Base-by-base conservation (phyloP, 1,140 invertebrate genomes). In the Pachypsylla venusta region DNA sequence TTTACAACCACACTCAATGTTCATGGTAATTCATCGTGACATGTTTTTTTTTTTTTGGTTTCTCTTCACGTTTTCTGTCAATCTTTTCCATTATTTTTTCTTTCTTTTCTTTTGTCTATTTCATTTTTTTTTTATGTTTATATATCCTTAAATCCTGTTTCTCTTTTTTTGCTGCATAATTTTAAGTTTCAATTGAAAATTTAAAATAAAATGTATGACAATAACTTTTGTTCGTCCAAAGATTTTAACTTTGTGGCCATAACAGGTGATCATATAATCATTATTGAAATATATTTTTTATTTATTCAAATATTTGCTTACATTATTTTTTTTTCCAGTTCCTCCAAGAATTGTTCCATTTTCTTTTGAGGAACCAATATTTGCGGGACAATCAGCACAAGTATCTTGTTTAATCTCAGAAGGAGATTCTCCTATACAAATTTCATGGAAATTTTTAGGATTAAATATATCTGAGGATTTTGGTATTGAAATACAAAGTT, bases 331-430 rank as follows among this genome's bases (percentile, higher is more conserved):
- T 25, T 63, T 56, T 54, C 60, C 68, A 76, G 75, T 75, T 60
- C 70, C 71, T 19, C 75, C 75, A 28, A 64, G 69, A 61, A 74
- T 77, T 24, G 66, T 68, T 24, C 73, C 74, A 30, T 76, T 81
- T 77, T 78, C 63, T 71, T 73, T 57, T 40, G 60, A 22, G 40
- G 25, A 20, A 22, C 64, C 68, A 4, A 61, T 68, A 27, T 69
- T 68, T 57, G 74, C 77, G 62, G 79, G 77, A 1, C 73, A 78
- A 59, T 70, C 76, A 19, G 60, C 65, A 53, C 68, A 70, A 60
- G 63, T 70, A 20, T 58, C 64, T 13, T 71, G 70, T 58, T 65
- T 63, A 20, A 66, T 70, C 1, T 64, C 64, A 10, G 65, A 67
- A 64, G 75, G 75, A 12, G 74, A 74, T 60, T 60, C 61, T 26